phyloP scores from a whole-genome alignment of 2,113 vertebrate genomes.

The Mus musculus region DNA sequence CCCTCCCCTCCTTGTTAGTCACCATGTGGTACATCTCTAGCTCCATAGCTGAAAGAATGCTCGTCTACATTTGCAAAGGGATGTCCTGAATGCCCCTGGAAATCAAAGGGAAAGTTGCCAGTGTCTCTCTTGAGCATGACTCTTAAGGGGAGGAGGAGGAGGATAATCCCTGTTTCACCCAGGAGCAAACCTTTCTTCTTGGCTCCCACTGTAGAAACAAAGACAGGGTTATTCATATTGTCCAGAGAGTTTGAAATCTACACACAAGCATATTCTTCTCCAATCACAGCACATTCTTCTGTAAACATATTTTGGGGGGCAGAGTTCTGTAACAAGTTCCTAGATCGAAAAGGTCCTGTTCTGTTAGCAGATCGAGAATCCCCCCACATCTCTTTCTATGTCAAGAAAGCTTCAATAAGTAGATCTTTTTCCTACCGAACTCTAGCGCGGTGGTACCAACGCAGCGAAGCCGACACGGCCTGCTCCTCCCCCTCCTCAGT shows the following conservation, averaged over 20 bases:
- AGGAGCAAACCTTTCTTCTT: constrained; percentile 92
- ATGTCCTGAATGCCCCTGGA: constrained; percentile 89
- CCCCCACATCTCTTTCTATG: constrained; percentile 93
- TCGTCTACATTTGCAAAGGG: constrained; percentile 91
- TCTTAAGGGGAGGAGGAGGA: constrained; percentile 91
- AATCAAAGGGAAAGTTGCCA: constrained; percentile 92
- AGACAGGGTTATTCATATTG: constrained; percentile 91
- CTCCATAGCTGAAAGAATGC: constrained; percentile 91
- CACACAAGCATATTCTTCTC: constrained; percentile 87
- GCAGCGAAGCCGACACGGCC: too few species aligned
- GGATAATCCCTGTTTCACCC: constrained; percentile 91
- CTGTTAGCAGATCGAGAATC: constrained; percentile 93
- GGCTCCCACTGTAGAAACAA: constrained; percentile 91
- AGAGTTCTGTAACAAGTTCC: constrained; percentile 89
- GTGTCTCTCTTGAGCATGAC: constrained; percentile 93
- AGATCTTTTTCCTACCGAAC: constrained; percentile 72
- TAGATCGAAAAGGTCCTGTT: constrained; percentile 93
- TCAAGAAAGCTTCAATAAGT: constrained; percentile 65
- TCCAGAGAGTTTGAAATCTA: constrained; percentile 90
- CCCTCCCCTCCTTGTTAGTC: constrained; percentile 90
- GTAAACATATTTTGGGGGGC: constrained; percentile 84
- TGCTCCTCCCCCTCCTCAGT: too few species aligned
- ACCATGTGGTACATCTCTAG: constrained; percentile 90
- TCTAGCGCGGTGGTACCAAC: constrained; percentile 74
- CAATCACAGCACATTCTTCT: constrained; percentile 88